Evolutionary conservation across 2,888 invertebrate species (phyloP).

Genomic region (Drosophila falleni): DNA sequence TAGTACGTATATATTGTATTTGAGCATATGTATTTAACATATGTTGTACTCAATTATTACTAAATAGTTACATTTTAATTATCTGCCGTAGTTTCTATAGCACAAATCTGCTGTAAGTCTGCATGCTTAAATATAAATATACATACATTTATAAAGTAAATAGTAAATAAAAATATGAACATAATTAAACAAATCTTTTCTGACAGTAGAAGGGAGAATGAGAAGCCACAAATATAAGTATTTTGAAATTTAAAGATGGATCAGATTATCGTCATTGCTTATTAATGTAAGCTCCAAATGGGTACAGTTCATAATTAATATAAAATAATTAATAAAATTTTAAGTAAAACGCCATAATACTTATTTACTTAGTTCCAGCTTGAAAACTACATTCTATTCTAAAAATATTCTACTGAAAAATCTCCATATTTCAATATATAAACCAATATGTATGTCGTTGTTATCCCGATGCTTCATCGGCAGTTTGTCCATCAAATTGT

Average conservation of each 20-base stretch:
- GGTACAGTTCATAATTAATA: slow-evolving; percentile 24
- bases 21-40: neutral
- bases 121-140: slow-evolving; percentile 24
- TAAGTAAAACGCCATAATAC: slow-evolving; percentile 85
- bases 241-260: slow-evolving; percentile 16
- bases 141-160: slow-evolving; percentile 10
- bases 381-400: slow-evolving; percentile 86
- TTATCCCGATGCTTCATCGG: slow-evolving; percentile 40
- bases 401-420: slow-evolving; percentile 85
- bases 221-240: neutral
- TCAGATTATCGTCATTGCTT: slow-evolving; percentile 14
- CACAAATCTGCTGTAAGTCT: slow-evolving; percentile 13
- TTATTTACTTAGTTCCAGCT: slow-evolving; percentile 86
- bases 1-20: slow-evolving; percentile 21
- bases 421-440: slow-evolving; percentile 54
- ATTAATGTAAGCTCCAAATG: slow-evolving; percentile 19
- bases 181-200: slow-evolving; percentile 3
- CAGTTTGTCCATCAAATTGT: slow-evolving; percentile 35
- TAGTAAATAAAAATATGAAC: slow-evolving; percentile 15
- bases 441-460: slow-evolving; percentile 51
- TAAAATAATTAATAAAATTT: slow-evolving; percentile 47
- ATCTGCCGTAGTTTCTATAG: slow-evolving; percentile 8
- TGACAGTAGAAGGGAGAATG: slow-evolving; percentile 1
- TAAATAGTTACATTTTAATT: slow-evolving; percentile 18
- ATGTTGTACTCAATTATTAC: slow-evolving; percentile 21